A percentile compares a stretch with the other conserved stretches of the same genome.
Evolutionary conservation across 2,113 vertebrate species (phyloP).

Genomic region (Channa argus): DNA sequence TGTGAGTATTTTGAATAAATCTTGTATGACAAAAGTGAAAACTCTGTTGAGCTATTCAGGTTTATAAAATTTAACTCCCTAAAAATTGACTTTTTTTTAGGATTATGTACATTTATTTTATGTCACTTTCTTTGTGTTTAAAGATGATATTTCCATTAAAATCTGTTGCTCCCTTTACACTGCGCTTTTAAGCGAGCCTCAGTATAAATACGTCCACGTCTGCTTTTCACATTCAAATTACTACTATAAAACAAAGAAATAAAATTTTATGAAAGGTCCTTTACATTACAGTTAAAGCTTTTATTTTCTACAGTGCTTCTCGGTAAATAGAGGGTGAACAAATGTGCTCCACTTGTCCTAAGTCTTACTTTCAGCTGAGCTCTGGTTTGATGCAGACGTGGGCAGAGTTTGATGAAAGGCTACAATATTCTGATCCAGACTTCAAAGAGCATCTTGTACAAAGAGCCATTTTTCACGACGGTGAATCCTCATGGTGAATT

Average conservation of each 20-base stretch:
- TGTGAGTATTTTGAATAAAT: slow-evolving; percentile 84
- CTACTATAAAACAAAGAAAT: background rate
- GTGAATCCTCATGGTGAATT: slow-evolving; percentile 99
- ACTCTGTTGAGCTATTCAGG: slow-evolving; percentile 14
- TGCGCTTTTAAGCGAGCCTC: background rate
- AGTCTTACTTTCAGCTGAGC: slow-evolving; percentile 75
- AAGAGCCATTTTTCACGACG: slow-evolving; percentile 96
- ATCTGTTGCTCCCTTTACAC: slow-evolving; percentile 17
- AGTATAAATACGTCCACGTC: background rate
- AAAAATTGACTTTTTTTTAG: background rate
- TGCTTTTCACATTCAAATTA: background rate
- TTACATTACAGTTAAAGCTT: background rate
- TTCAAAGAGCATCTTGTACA: slow-evolving; percentile 95
- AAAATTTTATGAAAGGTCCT: background rate
- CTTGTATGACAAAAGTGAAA: slow-evolving; percentile 74
- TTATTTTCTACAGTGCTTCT: slow-evolving; percentile 14
- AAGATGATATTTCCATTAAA: slow-evolving; percentile 1
- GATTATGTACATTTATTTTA: background rate
- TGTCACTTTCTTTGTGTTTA: background rate
- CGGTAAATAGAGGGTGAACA: background rate
- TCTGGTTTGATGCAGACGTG: slow-evolving; percentile 88
- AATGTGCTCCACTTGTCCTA: slow-evolving; percentile 40
- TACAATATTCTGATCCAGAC: slow-evolving; percentile 92
- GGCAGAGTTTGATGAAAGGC: slow-evolving; percentile 90
- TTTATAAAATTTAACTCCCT: slow-evolving; percentile 13